Evolutionary conservation across 2,888 invertebrate genomes (phyloP).

Genomic region (Latrodectus hesperus): DNA sequence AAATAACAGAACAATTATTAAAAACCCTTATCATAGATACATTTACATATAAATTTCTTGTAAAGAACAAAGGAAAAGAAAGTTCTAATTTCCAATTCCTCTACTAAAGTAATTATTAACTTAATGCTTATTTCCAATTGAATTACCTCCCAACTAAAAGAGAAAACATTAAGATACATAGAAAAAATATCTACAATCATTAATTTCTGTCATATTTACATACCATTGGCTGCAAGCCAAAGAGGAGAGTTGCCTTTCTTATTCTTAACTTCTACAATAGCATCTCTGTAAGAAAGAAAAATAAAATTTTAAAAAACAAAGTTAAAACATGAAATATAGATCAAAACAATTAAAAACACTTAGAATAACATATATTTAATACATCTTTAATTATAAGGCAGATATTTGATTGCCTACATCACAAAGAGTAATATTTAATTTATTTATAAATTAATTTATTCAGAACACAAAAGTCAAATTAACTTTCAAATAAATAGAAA

Average conservation of each 20-base stretch:
- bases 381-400: too few species aligned
- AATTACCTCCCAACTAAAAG: not conserved
- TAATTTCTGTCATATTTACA: slow-evolving; percentile 39
- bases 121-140: not conserved
- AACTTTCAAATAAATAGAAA: not conserved
- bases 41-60: too few species aligned
- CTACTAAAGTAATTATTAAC: not conserved
- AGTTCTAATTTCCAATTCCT: too few species aligned
- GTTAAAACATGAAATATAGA: not conserved
- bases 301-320: not conserved
- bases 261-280: slow-evolving; percentile 97
- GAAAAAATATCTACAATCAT: not conserved
- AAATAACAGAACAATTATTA: too few species aligned
- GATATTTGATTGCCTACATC: too few species aligned
- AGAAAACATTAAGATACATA: not conserved
- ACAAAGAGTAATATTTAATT: not conserved
- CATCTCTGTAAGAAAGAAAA: slow-evolving; percentile 79
- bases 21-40: too few species aligned
- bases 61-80: too few species aligned
- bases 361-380: too few species aligned
- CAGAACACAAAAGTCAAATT: not conserved
- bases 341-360: not conserved
- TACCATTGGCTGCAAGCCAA: slow-evolving; percentile 94
- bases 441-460: not conserved
- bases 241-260: slow-evolving; percentile 99